phyloP scores from a whole-genome alignment of 2,113 vertebrate species.

The Lipotes vexillifer region DNA sequence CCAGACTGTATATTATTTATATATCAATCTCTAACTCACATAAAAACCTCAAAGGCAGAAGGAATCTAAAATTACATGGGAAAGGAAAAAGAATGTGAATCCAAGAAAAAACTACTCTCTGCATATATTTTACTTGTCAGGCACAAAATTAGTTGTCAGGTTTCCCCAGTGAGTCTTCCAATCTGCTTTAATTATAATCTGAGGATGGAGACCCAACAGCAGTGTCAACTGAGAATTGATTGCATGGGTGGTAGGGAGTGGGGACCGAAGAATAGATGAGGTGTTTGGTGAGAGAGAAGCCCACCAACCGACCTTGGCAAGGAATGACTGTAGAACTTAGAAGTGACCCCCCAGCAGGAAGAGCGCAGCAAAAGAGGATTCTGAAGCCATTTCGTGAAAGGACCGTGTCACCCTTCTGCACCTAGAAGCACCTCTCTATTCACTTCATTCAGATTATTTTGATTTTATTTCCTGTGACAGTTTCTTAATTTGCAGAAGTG shows the following conservation, averaged over 20 bases:
- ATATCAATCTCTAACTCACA: conserved; percentile 47
- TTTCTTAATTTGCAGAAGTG: neutral
- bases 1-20: conserved; percentile 58
- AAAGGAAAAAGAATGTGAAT: conserved; percentile 21
- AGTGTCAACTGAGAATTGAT: neutral
- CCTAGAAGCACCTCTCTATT: neutral
- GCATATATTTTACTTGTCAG: conserved; percentile 25
- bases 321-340: neutral
- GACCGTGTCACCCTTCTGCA: neutral
- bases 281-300: neutral
- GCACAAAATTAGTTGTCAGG: neutral
- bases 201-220: neutral
- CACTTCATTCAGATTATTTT: neutral
- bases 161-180: neutral
- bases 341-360: neutral
- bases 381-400: neutral
- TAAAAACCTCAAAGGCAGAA: conserved; percentile 53
- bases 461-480: neutral
- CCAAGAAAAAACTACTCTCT: neutral
- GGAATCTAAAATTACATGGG: conserved; percentile 47
- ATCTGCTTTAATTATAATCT: neutral
- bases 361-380: neutral
- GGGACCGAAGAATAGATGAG: neutral
- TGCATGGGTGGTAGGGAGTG: neutral
- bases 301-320: neutral